Evolutionary conservation across 2,888 invertebrate genomes (phyloP), one percentile per base, ranked within the genome.

Genomic region (Oscheius sp.): DNA sequence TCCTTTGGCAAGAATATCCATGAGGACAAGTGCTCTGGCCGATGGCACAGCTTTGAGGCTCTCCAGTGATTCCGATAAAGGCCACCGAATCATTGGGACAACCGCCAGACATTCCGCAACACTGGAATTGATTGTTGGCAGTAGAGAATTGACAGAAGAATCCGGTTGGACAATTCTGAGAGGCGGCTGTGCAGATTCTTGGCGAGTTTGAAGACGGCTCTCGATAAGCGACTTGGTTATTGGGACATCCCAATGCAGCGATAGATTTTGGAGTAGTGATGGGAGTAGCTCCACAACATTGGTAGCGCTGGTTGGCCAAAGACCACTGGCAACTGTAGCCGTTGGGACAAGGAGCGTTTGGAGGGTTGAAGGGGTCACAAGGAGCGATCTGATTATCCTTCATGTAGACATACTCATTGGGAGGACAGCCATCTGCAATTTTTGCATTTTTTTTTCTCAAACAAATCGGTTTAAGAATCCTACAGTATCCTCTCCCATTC

Each of bases 271-370:
- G 84, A n/a, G 80, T 78, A 27, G 79, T 75, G 71, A 85, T 82
- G 23, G 85, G 80, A 4, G 82, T 85, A 23, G 85, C 82, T 42
- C 85, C 84, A 61, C 85, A 85, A 70, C 85, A 85, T 70, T 85
- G 76, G 55, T 76, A 80, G 20, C 84, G 66, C 70, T 85, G 85
- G 52, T 85, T 85, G 48, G 83, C 82, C 64, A 85, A 64, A 0
- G 84, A 85, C 84, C 84, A 85, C 58, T 85, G 85, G 66, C 85
- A 85, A 5, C 83, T 81, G 72, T 85, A 84, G n/a, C 77, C 80
- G 27, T 70, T 78, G 27, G 81, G 81, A 53, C 81, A 81, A 42
- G 81, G 81, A 12, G 81, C 81, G 45, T 81, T 81, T 17, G 81
- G 81, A 34, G 81, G 81, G 53, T 81, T 81, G 78, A 81, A 81